These are phyloP conservation scores for Volucella zonaria DNA, from an alignment of 2,888 invertebrate species.

Conservation along the genomic window DNA sequence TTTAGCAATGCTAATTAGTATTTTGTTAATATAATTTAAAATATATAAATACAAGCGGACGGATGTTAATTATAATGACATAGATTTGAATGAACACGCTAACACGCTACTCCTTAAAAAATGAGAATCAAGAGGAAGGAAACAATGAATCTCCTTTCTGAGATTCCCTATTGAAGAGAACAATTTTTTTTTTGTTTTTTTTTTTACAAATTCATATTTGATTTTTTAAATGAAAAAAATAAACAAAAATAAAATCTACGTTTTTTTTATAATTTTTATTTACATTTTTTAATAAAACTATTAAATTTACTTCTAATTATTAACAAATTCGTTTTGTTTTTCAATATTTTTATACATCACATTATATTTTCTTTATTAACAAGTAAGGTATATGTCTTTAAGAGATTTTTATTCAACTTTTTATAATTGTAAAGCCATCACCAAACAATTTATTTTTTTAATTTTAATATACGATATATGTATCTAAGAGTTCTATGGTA, in stretches of 20 bases:
- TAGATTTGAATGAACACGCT: conserved; percentile 60
- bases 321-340: conserved; percentile 58
- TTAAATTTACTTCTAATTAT: conserved; percentile 10
- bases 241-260: neutral
- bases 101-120: conserved; percentile 28
- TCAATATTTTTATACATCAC: conserved; percentile 48
- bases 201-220: neutral
- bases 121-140: conserved; percentile 18
- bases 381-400: conserved; percentile 15
- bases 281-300: conserved; percentile 38
- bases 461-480: conserved; percentile 15
- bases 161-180: neutral
- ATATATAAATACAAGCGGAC: conserved; percentile 65
- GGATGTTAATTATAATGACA: conserved; percentile 63
- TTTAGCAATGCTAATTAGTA: conserved; percentile 54
- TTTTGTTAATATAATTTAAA: conserved; percentile 37
- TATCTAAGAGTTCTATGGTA: conserved; percentile 15
- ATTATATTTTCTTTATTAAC: conserved; percentile 33
- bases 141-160: neutral
- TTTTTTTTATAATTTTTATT: conserved; percentile 34
- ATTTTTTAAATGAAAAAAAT: conserved; percentile 28
- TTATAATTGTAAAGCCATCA: conserved; percentile 61
- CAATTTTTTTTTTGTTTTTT: conserved; percentile 9
- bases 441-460: conserved; percentile 48
- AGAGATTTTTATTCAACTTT: conserved; percentile 16